Conservation (phyloP, 2,888 invertebrate genomes). For the Antheraea yamamai region DNA sequence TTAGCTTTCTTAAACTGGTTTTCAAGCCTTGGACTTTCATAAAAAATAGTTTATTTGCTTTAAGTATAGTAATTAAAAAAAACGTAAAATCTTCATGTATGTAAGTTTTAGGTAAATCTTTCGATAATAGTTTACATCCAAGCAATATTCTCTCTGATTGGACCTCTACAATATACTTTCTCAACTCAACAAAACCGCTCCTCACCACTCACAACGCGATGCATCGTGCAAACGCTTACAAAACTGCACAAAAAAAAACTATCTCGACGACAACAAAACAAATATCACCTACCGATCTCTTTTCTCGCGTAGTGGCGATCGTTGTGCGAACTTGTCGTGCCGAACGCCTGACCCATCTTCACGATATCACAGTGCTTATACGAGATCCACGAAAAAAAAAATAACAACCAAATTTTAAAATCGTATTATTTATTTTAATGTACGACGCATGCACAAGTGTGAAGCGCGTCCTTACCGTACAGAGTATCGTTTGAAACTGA, state of each 20-base stretch:
- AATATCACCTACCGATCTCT: slow-evolving; percentile 65
- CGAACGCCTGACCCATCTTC: slow-evolving; percentile 78
- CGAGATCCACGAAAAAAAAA: slow-evolving; percentile 52
- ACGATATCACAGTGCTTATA: slow-evolving; percentile 53
- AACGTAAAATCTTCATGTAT: too few relatives aligned
- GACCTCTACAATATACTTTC: not conserved
- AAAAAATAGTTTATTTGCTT: not conserved
- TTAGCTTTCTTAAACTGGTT: not conserved
- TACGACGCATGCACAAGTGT: slow-evolving; percentile 60
- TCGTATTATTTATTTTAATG: slow-evolving; percentile 19
- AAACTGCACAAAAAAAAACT: not conserved
- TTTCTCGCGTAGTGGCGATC: slow-evolving; percentile 74
- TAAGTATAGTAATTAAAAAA: not conserved
- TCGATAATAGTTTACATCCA: not conserved
- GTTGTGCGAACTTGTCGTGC: slow-evolving; percentile 71
- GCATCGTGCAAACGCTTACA: not conserved
- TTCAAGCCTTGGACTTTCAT: not conserved
- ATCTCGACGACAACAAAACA: not conserved
- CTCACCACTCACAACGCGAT: not conserved
- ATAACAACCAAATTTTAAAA: slow-evolving; percentile 44
- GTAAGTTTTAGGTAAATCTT: not conserved
- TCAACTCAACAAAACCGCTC: not conserved
- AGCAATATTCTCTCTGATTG: not conserved
- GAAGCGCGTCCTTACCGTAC: not conserved
- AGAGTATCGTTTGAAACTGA: not conserved